Conservation (phyloP, 2,113 vertebrate species). For the Pyxicephalus adspersus region DNA sequence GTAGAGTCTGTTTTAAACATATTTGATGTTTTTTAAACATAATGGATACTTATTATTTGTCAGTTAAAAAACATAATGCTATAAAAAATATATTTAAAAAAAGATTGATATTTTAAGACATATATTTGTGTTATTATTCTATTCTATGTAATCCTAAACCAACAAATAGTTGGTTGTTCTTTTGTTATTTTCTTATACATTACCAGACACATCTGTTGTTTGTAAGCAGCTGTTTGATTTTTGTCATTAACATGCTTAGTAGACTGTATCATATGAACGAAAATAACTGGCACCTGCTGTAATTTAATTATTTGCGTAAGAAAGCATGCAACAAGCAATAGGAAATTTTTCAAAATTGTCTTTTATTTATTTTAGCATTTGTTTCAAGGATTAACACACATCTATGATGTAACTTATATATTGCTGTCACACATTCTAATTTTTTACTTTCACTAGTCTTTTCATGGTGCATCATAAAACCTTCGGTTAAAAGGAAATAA, state of each 20-base stretch:
- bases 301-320: constrained; percentile 39
- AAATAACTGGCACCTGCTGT: constrained; percentile 41
- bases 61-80: too few relatives aligned
- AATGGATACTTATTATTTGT: too few relatives aligned
- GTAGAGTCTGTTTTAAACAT: too few relatives aligned
- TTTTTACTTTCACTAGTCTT: too few relatives aligned
- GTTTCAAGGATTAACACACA: background rate
- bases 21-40: too few relatives aligned
- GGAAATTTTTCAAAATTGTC: background rate
- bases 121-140: too few relatives aligned
- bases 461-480: too few relatives aligned
- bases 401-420: background rate
- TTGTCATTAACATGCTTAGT: constrained; percentile 46
- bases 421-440: too few relatives aligned
- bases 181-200: constrained; percentile 7
- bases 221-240: constrained; percentile 55
- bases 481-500: too few relatives aligned
- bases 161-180: background rate
- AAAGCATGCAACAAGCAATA: background rate
- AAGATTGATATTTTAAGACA: too few relatives aligned
- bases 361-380: background rate
- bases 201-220: constrained; percentile 49
- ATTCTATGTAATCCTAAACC: too few relatives aligned
- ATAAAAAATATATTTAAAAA: too few relatives aligned
- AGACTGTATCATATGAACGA: constrained; percentile 51